Evolutionary conservation across 1,140 invertebrate genomes (phyloP), one percentile per base, ranked within the genome.

Genomic region (Calosoma granatense): DNA sequence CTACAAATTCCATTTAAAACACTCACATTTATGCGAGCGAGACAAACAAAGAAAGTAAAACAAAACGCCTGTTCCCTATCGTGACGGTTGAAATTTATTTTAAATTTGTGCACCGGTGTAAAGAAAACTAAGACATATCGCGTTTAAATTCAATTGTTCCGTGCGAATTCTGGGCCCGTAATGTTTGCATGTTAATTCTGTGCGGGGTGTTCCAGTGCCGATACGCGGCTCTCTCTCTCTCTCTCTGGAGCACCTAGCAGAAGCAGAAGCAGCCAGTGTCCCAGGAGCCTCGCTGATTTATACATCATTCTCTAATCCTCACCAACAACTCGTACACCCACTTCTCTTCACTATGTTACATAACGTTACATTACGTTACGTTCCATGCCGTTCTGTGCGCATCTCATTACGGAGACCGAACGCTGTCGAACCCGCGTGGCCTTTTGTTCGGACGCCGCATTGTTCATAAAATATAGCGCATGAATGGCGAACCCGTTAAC

Each of bases 21-120:
- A 12, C 17, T 4, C 9, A 17, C 41, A 47, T 17, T 9, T 17
- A 47, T 17, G 15, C 17, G 41, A 30, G 6, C 4, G 26, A 30
- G 26, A 30, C 26, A n/a, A n/a, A n/a, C 26, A 9, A 9, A 36
- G 26, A 9, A n/a, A 36, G n/a, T 36, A 36, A 36, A n/a, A n/a
- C 26, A 36, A 6, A 9, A 36, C n/a, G 26, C 26, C n/a, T 36
- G 6, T 6, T 9, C 41, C 6, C n/a, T n/a, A n/a, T n/a, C n/a
- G n/a, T n/a, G n/a, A n/a, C n/a, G n/a, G n/a, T n/a, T n/a, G n/a
- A 47, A 47, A 47, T 47, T 47, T 47, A 47, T 47, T 47, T 47
- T 12, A 47, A 12, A 47, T 47, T 47, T 47, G 41, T 47, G 41
- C 41, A 17, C 9, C 17, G 14, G 6, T 4, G 26, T 17, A 47